Base-by-base conservation (phyloP, 2,797 vertebrate genomes). In the Aulostomus chinensis region DNA sequence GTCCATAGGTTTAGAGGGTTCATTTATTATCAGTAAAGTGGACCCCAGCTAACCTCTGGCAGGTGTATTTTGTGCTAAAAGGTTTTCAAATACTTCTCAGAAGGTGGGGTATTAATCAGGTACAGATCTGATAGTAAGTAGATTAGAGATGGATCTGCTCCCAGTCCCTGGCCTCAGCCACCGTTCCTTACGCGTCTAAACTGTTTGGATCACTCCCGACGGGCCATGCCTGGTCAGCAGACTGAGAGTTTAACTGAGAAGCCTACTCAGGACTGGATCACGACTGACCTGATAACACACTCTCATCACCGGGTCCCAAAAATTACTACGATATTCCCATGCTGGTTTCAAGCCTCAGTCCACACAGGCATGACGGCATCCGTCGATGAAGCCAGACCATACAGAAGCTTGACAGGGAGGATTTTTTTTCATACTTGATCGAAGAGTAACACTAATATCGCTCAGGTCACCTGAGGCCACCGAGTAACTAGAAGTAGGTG, bases 71-170 rank as follows among this genome's bases (percentile, higher is more conserved):
- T 58, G 60, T 73, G 68, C 80, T 62, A 72, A 83, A 68, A 80
- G 74, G 76, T 79, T 76, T 84, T 83, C 83, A 70, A 71, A 67
- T 53, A 29, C 66, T 81, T 78, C 78, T 80, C 67, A 86, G 85
- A 80, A 86, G 80, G 64, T 62, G 54, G 48, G 72, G 66, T 78
- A 84, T 86, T 87, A 87, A 87, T 86, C 81, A 86, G 84, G 76
- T 85, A 77, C 84, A 86, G 78, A 84, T 89, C 88, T 86, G 81
- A 82, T 85, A 76, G 81, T 91, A 91, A 91, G 87, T 68, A 89
- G 91, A 92, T 92, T 91, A 92, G 76, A 61, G 66, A 71, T 79
- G 75, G 84, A 76, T 85, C 81, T 64, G 72, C 76, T 81, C 52
- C 68, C 73, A 76, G 78, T 57, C 60, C 56, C 54, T 68, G 77